phyloP scores from a whole-genome alignment of 2,888 invertebrate genomes.

The Drymonia ruficornis region DNA sequence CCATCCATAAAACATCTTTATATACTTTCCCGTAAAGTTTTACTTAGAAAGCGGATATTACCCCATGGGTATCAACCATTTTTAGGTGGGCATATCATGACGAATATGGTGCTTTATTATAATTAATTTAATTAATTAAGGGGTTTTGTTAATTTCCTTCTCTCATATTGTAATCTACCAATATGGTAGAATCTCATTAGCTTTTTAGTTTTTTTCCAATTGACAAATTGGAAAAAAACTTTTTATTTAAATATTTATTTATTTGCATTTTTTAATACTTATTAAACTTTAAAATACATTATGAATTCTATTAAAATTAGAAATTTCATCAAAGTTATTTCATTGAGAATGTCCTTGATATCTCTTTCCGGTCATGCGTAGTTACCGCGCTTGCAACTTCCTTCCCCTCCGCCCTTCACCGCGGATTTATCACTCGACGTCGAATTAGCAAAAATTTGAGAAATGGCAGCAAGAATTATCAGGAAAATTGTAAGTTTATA shows the following conservation, averaged over 20 bases:
- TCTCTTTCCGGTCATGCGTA: slow-evolving; percentile 81
- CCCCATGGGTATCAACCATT: no score
- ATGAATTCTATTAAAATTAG: neutral
- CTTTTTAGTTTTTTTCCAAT: neutral
- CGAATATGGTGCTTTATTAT: no score
- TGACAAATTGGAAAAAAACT: no score
- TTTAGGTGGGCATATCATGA: no score
- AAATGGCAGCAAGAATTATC: slow-evolving; percentile 84
- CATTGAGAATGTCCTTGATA: neutral
- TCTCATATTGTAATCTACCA: neutral
- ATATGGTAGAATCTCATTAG: neutral
- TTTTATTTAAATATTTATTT: neutral
- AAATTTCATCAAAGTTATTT: neutral
- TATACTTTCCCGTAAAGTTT: no score
- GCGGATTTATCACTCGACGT: slow-evolving; percentile 69
- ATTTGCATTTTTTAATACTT: neutral
- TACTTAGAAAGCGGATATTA: neutral
- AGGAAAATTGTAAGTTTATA: slow-evolving; percentile 83
- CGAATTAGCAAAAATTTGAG: slow-evolving; percentile 68
- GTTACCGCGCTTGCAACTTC: slow-evolving; percentile 66
- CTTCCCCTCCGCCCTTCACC: slow-evolving; percentile 66
- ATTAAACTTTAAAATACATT: neutral
- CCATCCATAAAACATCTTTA: neutral
- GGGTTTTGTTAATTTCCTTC: neutral
- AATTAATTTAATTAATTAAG: no score